Conservation (phyloP, 92 coral and sea anemone species). For the Galaxea fascicularis region DNA sequence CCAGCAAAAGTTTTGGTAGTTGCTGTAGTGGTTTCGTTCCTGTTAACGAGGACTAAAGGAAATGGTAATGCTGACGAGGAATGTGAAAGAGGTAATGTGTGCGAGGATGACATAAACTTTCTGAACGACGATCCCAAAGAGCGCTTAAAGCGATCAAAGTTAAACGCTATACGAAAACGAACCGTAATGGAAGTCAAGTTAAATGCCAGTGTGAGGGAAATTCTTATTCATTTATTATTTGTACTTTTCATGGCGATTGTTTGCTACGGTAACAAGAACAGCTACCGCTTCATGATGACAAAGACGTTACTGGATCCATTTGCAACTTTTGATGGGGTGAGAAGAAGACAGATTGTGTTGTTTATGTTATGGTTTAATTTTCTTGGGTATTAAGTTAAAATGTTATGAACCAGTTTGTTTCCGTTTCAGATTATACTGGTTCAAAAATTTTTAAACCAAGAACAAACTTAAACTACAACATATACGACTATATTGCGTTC, state of each 20-base stretch:
- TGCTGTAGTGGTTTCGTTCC: slow-evolving; percentile 53
- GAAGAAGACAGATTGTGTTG: background rate
- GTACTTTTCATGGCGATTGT: slow-evolving; percentile 42
- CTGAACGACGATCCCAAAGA: slow-evolving; percentile 38
- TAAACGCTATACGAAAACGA: slow-evolving; percentile 25
- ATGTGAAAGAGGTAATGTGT: background rate
- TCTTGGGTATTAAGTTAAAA: too few relatives aligned
- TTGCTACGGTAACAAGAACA: slow-evolving; percentile 45
- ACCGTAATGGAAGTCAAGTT: slow-evolving; percentile 18
- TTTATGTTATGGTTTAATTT: too few relatives aligned
- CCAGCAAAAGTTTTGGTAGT: slow-evolving; percentile 65
- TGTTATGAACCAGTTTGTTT: too few relatives aligned
- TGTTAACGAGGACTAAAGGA: slow-evolving; percentile 14
- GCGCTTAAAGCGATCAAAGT: background rate
- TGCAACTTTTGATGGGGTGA: slow-evolving; percentile 38
- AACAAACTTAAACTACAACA: too few relatives aligned
- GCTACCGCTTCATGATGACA: slow-evolving; percentile 41
- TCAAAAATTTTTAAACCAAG: too few relatives aligned
- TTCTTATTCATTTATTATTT: slow-evolving; percentile 24
- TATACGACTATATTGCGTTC: too few relatives aligned
- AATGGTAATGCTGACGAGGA: background rate
- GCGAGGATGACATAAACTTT: background rate
- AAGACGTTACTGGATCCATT: slow-evolving; percentile 22
- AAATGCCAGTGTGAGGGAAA: slow-evolving; percentile 15
- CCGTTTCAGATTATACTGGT: too few relatives aligned